A percentile compares a stretch with the other conserved stretches of the same genome.
Conservation (phyloP, 2,113 vertebrate species). For the Myocastor coypus region DNA sequence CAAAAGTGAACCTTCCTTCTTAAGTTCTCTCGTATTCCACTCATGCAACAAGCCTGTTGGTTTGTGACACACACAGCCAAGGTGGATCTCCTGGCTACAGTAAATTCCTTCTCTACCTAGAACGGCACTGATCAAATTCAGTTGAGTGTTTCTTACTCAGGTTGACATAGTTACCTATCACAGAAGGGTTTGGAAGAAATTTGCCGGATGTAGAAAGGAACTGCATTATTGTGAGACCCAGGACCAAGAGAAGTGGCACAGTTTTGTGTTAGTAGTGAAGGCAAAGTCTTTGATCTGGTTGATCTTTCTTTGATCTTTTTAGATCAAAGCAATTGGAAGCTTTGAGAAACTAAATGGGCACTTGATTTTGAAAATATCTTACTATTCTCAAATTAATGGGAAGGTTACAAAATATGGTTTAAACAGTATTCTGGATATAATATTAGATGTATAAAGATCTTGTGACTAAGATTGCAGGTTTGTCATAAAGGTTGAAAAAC, state of each 20-base stretch:
- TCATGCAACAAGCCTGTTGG: not conserved
- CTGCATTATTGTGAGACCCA: not conserved
- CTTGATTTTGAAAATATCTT: slow-evolving; percentile 17
- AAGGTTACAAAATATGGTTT: not conserved
- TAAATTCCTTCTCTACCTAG: not conserved
- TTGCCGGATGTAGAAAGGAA: not conserved
- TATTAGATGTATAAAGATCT: not conserved
- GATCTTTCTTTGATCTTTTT: too few species aligned
- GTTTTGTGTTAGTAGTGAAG: not conserved
- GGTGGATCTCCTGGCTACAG: not conserved
- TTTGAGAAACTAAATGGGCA: not conserved
- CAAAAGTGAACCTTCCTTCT: not conserved
- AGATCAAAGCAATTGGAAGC: not conserved
- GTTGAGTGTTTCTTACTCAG: not conserved
- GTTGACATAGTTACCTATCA: not conserved
- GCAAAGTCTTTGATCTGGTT: not conserved
- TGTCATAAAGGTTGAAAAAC: not conserved
- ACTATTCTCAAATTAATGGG: slow-evolving; percentile 10
- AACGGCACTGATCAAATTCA: not conserved
- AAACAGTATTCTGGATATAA: not conserved
- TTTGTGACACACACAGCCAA: not conserved
- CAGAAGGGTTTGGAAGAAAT: not conserved
- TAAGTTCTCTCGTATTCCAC: not conserved
- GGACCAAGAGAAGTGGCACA: not conserved
- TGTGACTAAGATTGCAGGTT: not conserved